Conservation (phyloP, 2,113 vertebrate species). For the Danionella cerebrum region DNA sequence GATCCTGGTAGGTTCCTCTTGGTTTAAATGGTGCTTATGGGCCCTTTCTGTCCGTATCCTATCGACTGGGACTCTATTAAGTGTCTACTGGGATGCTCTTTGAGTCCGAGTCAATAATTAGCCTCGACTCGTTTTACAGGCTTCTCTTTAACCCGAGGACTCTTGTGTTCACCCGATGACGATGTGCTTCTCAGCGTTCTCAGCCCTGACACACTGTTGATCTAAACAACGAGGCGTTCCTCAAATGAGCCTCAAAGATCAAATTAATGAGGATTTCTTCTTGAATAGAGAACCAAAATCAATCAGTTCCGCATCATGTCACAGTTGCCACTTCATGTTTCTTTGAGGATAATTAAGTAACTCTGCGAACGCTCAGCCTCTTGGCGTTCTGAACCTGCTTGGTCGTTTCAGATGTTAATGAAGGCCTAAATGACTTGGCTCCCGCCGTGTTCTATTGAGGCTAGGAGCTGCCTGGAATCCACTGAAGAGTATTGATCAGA, state of each 20-base stretch:
- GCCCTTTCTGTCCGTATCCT: conserved; percentile 23
- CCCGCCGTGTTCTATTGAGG: conserved; percentile 4
- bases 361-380: conserved; percentile 24
- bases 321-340: conserved; percentile 46
- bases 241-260: conserved; percentile 26
- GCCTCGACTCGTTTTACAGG: conserved; percentile 14
- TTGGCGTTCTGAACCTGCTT: conserved; percentile 35
- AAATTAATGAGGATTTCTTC: conserved; percentile 2
- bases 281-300: conserved; percentile 17
- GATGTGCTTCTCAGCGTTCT: not conserved
- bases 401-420: conserved; percentile 38
- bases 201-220: not conserved
- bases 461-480: conserved; percentile 34
- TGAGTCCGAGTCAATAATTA: conserved; percentile 30
- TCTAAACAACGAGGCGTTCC: conserved; percentile 1
- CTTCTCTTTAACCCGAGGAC: not conserved
- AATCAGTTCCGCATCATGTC: conserved; percentile 23
- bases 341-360: conserved; percentile 45
- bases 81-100: conserved; percentile 19
- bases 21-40: conserved; percentile 14
- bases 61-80: conserved; percentile 29
- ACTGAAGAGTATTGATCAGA: conserved; percentile 50
- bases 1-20: conserved; percentile 1
- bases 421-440: conserved; percentile 37
- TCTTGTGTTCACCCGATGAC: conserved; percentile 1